Evolutionary conservation across 2,888 invertebrate genomes (phyloP).

Genomic region (Gerris lacustris): DNA sequence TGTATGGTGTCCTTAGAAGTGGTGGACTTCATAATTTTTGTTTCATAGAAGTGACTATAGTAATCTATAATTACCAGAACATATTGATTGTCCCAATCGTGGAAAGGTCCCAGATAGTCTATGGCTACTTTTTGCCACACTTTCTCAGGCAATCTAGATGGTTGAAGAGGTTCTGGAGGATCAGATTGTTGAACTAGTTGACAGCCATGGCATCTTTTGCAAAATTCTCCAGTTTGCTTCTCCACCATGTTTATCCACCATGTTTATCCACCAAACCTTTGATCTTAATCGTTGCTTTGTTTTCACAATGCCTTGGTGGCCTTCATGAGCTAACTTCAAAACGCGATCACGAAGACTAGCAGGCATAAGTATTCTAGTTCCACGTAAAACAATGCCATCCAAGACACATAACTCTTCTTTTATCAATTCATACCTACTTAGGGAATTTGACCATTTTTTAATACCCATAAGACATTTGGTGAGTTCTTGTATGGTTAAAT

Average conservation of each 20-base stretch:
- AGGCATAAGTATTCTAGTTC: constrained; percentile 6
- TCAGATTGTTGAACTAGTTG: constrained; percentile 9
- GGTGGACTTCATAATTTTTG: not conserved
- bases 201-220: constrained; percentile 11
- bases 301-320: constrained; percentile 17
- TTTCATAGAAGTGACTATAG: constrained; percentile 3
- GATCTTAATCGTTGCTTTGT: constrained; percentile 15
- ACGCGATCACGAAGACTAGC: constrained; percentile 7
- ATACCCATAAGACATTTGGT: not conserved
- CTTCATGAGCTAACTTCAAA: constrained; percentile 16
- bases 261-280: constrained; percentile 19
- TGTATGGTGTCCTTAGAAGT: not conserved
- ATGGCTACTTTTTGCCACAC: constrained; percentile 13
- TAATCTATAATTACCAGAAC: constrained; percentile 6
- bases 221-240: constrained; percentile 2
- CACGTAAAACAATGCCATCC: constrained; percentile 2
- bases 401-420: constrained; percentile 1
- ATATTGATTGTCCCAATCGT: constrained; percentile 3
- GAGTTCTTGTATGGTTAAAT: not conserved
- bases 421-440: not conserved
- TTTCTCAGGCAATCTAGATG: not conserved
- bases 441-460: not conserved
- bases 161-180: constrained; percentile 4
- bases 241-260: too few relatives aligned
- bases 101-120: constrained; percentile 12